These are phyloP conservation scores for Leucopternis melanops DNA, from an alignment of 2,113 vertebrate species.

Conservation along the genomic window DNA sequence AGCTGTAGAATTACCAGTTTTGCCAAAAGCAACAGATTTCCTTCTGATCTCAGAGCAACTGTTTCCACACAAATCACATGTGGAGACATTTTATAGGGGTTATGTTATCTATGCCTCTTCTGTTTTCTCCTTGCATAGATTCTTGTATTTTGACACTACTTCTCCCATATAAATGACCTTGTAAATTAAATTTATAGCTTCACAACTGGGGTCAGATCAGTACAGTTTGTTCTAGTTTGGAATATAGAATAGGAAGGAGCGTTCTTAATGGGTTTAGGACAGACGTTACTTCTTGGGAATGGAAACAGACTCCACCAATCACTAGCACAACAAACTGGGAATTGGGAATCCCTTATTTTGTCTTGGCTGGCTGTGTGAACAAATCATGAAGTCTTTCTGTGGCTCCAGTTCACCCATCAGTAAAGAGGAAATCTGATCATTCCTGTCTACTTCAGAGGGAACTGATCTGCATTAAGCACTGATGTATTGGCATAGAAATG, in stretches of 20 bases:
- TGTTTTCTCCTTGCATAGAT: slow-evolving; percentile 47
- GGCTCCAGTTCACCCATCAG: neutral
- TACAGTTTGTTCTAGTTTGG: slow-evolving; percentile 43
- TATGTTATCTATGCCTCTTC: slow-evolving; percentile 52
- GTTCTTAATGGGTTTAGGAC: slow-evolving; percentile 9
- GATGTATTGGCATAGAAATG: neutral
- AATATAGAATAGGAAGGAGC: slow-evolving; percentile 24
- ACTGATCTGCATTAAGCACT: slow-evolving; percentile 14
- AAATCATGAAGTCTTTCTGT: slow-evolving; percentile 18
- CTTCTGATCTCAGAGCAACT: slow-evolving; percentile 51
- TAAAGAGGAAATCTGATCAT: slow-evolving; percentile 19
- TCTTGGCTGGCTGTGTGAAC: neutral
- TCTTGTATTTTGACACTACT: slow-evolving; percentile 50
- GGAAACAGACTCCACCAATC: slow-evolving; percentile 18
- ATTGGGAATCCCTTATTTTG: slow-evolving; percentile 15
- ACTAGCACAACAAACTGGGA: slow-evolving; percentile 34
- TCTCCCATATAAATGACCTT: slow-evolving; percentile 47
- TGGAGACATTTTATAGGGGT: slow-evolving; percentile 40
- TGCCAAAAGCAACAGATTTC: slow-evolving; percentile 59
- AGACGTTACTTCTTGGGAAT: slow-evolving; percentile 11
- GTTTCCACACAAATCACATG: slow-evolving; percentile 56
- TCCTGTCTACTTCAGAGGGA: neutral
- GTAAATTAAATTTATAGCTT: slow-evolving; percentile 56
- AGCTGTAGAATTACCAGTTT: slow-evolving; percentile 4
- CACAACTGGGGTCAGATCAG: slow-evolving; percentile 24